Evolutionary conservation across 2,888 invertebrate genomes (phyloP).

Genomic region (Meiosimyza decipiens): DNA sequence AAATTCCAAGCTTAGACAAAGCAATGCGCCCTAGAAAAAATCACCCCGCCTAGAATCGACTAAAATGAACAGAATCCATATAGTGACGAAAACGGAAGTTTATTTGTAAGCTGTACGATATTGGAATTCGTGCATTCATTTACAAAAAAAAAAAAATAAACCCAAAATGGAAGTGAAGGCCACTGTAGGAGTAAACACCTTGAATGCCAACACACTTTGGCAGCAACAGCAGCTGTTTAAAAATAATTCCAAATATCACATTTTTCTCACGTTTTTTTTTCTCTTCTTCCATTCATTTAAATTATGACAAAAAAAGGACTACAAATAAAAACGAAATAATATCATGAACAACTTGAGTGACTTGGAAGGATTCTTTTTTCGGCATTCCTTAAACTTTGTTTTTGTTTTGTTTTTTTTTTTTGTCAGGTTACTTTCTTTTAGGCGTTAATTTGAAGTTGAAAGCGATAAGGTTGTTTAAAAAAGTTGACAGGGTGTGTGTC

Average conservation of each 20-base stretch:
- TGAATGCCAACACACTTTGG: conserved; percentile 2
- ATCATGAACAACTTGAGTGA: background rate
- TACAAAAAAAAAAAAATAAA: background rate
- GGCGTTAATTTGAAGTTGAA: conserved; percentile 23
- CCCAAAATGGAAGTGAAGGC: conserved; percentile 16
- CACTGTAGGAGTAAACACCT: conserved; percentile 7
- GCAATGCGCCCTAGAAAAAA: background rate
- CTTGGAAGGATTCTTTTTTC: background rate
- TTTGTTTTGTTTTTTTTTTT: no score
- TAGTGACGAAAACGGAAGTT: conserved; percentile 52
- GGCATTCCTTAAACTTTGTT: no score
- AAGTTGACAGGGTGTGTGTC: background rate
- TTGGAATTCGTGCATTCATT: no score
- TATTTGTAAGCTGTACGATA: conserved; percentile 51
- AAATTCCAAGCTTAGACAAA: conserved; percentile 35
- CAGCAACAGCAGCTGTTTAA: background rate
- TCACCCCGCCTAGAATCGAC: background rate
- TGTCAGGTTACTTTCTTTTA: background rate
- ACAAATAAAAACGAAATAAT: background rate
- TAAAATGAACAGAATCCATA: conserved; percentile 41
- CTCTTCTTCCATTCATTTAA: background rate
- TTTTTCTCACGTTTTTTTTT: conserved; percentile 18
- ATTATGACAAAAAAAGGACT: conserved; percentile 17
- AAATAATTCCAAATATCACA: conserved; percentile 10
- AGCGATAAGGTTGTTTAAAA: conserved; percentile 12